A percentile compares a stretch with the other conserved stretches of the same genome.
phyloP scores from a whole-genome alignment of 2,113 vertebrate genomes.

The Vimba vimba region DNA sequence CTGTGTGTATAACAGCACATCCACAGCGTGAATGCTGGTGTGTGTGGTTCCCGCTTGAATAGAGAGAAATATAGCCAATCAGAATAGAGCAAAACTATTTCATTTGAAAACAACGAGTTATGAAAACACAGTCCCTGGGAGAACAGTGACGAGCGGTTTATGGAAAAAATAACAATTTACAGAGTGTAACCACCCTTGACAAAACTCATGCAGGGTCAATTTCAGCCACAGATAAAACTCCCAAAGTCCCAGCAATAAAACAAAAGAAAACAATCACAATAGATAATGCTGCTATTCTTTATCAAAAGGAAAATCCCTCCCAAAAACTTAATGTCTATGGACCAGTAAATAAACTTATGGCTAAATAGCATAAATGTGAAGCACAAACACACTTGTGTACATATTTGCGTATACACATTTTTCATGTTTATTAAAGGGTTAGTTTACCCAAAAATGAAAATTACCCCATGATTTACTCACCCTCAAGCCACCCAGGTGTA shows the following conservation, averaged over 20 bases:
- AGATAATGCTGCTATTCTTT: constrained; percentile 13
- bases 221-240: constrained; percentile 54
- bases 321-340: neutral
- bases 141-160: constrained; percentile 62
- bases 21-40: neutral
- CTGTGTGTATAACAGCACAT: neutral
- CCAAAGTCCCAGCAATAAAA: neutral
- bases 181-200: constrained; percentile 60
- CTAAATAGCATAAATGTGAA: neutral
- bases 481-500: too few species aligned
- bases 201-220: constrained; percentile 47
- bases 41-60: neutral
- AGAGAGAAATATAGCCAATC: neutral
- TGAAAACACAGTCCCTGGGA: constrained; percentile 56
- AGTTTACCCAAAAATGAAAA: too few species aligned
- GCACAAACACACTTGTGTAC: neutral
- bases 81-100: constrained; percentile 11
- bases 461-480: too few species aligned
- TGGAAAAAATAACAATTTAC: constrained; percentile 62
- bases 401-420: too few species aligned
- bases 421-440: too few species aligned
- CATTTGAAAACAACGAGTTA: constrained; percentile 29
- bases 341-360: neutral
- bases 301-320: neutral
- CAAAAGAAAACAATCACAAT: constrained; percentile 7